A percentile compares a stretch with the other conserved stretches of the same genome.
Conservation (phyloP, 2,113 vertebrate species). For the Scomber scombrus region DNA sequence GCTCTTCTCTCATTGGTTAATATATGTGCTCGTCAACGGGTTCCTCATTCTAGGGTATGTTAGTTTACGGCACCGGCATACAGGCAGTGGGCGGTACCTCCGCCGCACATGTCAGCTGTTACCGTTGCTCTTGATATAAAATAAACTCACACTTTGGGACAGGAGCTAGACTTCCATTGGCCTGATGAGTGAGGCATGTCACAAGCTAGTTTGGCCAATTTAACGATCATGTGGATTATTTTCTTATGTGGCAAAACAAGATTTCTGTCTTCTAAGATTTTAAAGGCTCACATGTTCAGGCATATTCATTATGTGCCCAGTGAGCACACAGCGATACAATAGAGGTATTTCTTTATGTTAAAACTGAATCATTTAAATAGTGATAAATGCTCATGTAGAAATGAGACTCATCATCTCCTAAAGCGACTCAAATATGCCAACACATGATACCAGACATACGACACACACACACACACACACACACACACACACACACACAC, state of each 20-base stretch:
- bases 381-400: not conserved
- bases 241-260: not conserved
- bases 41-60: not conserved
- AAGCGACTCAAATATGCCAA: not conserved
- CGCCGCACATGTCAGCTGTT: not conserved
- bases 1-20: constrained; percentile 59
- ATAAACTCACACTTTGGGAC: not conserved
- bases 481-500: not conserved
- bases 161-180: not conserved
- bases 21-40: constrained; percentile 35
- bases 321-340: not conserved
- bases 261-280: not conserved
- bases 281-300: not conserved
- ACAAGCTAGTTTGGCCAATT: constrained; percentile 18
- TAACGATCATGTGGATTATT: too few relatives aligned
- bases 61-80: not conserved
- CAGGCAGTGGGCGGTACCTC: not conserved
- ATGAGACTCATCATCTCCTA: too few relatives aligned
- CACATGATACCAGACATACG: not conserved
- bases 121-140: not conserved
- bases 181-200: not conserved
- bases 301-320: not conserved
- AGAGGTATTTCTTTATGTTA: not conserved
- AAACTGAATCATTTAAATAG: not conserved
- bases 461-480: not conserved